A percentile compares a stretch with the other conserved stretches of the same genome.
Evolutionary conservation across 2,888 invertebrate species (phyloP).

Genomic region (Yponomeuta plumbellus): DNA sequence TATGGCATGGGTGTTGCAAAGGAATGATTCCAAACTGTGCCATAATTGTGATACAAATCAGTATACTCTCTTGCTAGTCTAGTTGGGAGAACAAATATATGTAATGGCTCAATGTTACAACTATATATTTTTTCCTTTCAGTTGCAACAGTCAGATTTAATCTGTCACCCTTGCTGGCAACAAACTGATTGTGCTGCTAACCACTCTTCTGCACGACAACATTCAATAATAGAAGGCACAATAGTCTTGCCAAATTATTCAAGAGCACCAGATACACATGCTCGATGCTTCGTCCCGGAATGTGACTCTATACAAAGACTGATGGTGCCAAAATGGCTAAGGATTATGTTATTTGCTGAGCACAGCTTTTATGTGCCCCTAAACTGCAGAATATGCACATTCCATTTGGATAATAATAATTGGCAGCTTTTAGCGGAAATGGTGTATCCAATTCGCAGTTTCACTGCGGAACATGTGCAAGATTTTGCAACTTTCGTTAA

Average conservation of each 20-base stretch:
- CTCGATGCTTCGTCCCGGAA: slow-evolving; percentile 9
- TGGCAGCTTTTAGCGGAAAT: slow-evolving; percentile 8
- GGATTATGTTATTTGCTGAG: slow-evolving; percentile 14
- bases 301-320: slow-evolving; percentile 8
- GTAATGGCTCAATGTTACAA: not conserved
- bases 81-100: no score
- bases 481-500: not conserved
- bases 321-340: slow-evolving; percentile 11
- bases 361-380: slow-evolving; percentile 13
- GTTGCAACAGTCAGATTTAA: not conserved
- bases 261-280: slow-evolving; percentile 5
- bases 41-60: no score
- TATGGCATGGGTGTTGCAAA: no score
- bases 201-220: not conserved
- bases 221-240: not conserved
- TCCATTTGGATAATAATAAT: slow-evolving; percentile 11
- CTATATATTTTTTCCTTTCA: slow-evolving; percentile 3
- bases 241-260: not conserved
- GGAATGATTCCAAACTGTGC: no score
- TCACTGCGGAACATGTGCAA: slow-evolving; percentile 6
- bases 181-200: not conserved
- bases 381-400: slow-evolving; percentile 12
- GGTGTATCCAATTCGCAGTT: slow-evolving; percentile 3
- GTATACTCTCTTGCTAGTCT: no score
- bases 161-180: slow-evolving; percentile 9